A percentile compares a stretch with the other conserved stretches of the same genome.
These are phyloP conservation scores for Engraulis encrasicolus DNA, from an alignment of 2,113 vertebrate genomes.

Conservation along the genomic window DNA sequence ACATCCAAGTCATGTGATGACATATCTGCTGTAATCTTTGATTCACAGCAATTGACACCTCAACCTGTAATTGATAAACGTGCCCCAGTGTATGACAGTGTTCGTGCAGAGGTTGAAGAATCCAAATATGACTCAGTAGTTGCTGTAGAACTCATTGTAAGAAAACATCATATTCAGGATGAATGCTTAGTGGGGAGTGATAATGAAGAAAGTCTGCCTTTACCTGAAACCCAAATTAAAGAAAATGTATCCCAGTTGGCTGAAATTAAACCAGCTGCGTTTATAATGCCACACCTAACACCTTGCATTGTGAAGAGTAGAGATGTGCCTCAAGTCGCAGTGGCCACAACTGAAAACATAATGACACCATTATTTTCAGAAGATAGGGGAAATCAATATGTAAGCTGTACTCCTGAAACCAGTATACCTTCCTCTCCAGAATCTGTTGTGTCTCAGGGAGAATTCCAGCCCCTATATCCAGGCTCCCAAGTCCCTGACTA, in stretches of 20 bases:
- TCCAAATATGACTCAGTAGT: too few relatives aligned
- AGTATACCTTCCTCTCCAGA: conserved; percentile 60
- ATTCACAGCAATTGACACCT: too few relatives aligned
- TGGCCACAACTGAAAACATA: not conserved
- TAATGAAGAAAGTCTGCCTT: conserved; percentile 4
- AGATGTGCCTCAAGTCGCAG: not conserved
- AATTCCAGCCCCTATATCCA: not conserved
- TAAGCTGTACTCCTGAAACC: not conserved
- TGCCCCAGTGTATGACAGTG: too few relatives aligned
- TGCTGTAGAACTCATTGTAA: too few relatives aligned
- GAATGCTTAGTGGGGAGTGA: too few relatives aligned
- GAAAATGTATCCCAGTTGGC: not conserved
- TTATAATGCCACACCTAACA: not conserved
- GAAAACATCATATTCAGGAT: too few relatives aligned
- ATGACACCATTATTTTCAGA: not conserved
- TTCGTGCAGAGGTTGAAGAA: too few relatives aligned
- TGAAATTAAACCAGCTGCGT: not conserved
- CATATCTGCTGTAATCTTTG: too few relatives aligned
- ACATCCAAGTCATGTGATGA: too few relatives aligned
- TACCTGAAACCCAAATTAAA: not conserved
- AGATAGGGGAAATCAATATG: not conserved
- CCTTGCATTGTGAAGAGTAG: not conserved
- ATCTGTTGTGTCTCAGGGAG: conserved; percentile 48
- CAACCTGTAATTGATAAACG: too few relatives aligned
- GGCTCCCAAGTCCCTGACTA: conserved; percentile 25